Evolutionary conservation across 2,113 vertebrate genomes (phyloP).

Genomic region (Numenius arquata): DNA sequence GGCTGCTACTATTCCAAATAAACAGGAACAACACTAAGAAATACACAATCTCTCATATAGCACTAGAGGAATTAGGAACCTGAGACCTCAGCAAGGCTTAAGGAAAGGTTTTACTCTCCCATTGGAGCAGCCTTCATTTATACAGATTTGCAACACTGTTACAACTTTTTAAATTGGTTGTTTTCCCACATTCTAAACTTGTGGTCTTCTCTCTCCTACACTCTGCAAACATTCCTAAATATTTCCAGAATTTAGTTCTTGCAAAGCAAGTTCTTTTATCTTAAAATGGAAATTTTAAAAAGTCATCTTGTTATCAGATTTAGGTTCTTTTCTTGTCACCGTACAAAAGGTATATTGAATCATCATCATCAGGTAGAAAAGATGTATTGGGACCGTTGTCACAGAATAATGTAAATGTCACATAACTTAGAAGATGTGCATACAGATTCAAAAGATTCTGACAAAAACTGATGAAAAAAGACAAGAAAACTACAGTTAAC

Average conservation of each 20-base stretch:
- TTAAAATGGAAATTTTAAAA: neutral
- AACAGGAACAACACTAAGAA: neutral
- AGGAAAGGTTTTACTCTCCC: neutral
- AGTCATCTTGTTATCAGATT: neutral
- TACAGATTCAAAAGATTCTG: neutral
- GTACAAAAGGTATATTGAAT: neutral
- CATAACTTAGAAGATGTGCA: neutral
- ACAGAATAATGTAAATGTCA: neutral
- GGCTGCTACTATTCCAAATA: neutral
- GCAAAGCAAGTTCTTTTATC: neutral
- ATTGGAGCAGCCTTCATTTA: neutral
- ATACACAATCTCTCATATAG: neutral
- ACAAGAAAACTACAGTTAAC: neutral
- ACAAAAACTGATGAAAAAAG: neutral
- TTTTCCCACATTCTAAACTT: neutral
- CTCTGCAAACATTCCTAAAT: neutral
- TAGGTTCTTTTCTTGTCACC: neutral
- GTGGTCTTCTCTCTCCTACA: neutral
- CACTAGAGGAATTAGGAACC: neutral
- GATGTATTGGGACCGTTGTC: neutral
- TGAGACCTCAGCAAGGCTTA: neutral
- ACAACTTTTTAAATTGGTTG: fast-evolving
- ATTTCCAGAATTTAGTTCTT: neutral
- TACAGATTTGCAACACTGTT: neutral
- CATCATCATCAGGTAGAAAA: neutral